phyloP scores from a whole-genome alignment of 2,113 vertebrate species.

The Paradisaea rubra region DNA sequence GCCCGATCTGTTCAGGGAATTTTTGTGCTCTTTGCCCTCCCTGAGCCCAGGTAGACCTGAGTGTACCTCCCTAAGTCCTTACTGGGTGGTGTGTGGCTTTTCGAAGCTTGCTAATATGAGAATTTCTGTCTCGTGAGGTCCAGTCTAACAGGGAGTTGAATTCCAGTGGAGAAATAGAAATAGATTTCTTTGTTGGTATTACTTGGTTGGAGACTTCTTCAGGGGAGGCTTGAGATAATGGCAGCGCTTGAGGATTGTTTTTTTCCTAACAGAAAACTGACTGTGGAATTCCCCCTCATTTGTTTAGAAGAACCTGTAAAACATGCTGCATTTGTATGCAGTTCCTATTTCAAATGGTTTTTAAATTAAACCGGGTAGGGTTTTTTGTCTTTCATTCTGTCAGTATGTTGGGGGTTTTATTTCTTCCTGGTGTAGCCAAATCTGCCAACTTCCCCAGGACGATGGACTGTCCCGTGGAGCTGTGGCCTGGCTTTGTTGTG shows the following conservation, averaged over 20 bases:
- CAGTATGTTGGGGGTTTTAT: fast-evolving
- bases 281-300: not conserved
- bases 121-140: not conserved
- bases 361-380: not conserved
- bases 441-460: not conserved
- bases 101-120: not conserved
- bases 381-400: not conserved
- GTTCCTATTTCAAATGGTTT: not conserved
- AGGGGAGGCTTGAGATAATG: not conserved
- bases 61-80: fast-evolving
- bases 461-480: not conserved
- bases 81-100: fast-evolving
- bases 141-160: not conserved
- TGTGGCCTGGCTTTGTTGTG: not conserved
- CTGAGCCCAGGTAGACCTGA: not conserved
- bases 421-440: not conserved
- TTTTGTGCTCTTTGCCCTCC: not conserved
- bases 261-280: not conserved
- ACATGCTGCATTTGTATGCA: not conserved
- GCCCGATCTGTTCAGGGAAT: not conserved
- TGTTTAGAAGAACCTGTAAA: not conserved
- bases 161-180: not conserved
- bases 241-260: not conserved
- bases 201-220: not conserved
- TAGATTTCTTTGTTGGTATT: not conserved